These are phyloP conservation scores for Zalophus californianus DNA, from an alignment of 2,797 vertebrate species.

Conservation along the genomic window DNA sequence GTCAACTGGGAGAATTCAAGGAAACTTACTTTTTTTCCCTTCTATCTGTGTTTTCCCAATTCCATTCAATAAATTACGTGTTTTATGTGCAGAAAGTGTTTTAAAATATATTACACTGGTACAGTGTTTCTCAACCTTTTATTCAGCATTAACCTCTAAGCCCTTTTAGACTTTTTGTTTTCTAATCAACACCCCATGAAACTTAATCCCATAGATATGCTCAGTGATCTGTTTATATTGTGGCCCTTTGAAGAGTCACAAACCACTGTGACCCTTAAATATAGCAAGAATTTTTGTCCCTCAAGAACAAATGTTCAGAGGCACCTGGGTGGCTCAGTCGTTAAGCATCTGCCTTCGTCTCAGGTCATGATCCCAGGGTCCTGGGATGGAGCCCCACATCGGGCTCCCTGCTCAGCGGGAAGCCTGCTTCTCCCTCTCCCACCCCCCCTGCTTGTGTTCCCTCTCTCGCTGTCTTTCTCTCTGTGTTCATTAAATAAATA, in stretches of 20 bases:
- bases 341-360: too few relatives aligned
- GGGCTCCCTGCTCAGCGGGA: too few relatives aligned
- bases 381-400: too few relatives aligned
- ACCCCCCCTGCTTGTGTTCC: too few relatives aligned
- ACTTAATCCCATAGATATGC: not conserved
- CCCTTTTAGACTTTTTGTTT: not conserved
- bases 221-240: not conserved
- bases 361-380: too few relatives aligned
- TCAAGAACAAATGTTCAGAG: not conserved
- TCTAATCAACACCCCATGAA: not conserved
- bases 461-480: too few relatives aligned
- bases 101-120: not conserved
- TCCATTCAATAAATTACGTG: not conserved
- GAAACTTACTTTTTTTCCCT: not conserved
- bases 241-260: not conserved
- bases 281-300: not conserved
- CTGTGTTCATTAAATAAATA: too few relatives aligned
- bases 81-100: not conserved
- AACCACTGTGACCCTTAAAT: not conserved
- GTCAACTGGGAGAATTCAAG: not conserved
- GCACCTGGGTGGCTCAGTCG: too few relatives aligned
- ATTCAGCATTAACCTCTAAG: not conserved
- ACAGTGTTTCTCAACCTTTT: not conserved
- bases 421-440: too few relatives aligned
- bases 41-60: not conserved